Evolutionary conservation across 1,140 invertebrate genomes (phyloP).

Genomic region (Sesamia nonagrioides): DNA sequence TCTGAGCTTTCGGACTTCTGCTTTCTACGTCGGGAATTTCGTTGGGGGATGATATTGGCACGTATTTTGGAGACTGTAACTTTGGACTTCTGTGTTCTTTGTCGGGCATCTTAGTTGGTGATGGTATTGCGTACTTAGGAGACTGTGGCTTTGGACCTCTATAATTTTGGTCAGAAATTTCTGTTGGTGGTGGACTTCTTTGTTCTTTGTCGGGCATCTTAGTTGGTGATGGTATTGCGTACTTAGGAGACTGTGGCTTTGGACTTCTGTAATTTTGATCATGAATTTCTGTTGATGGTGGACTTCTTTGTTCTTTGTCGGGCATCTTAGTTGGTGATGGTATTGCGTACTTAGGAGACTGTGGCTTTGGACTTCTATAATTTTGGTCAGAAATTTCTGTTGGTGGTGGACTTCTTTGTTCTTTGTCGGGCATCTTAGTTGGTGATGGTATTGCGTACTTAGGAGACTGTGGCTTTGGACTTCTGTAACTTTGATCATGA

Average conservation of each 20-base stretch:
- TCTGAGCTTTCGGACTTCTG: neutral
- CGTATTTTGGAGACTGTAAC: neutral
- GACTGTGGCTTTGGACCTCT: neutral
- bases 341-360: neutral
- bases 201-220: neutral
- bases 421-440: neutral
- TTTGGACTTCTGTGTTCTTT: neutral
- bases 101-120: neutral
- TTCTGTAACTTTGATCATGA: neutral
- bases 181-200: neutral
- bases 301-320: neutral
- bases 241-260: neutral
- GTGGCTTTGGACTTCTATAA: neutral
- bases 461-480: neutral
- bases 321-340: neutral
- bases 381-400: no score
- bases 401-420: neutral
- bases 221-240: neutral
- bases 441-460: neutral
- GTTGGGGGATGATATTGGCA: neutral
- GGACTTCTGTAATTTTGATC: neutral
- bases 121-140: neutral
- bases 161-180: no score
- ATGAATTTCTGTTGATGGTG: no score
- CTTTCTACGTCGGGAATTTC: neutral